Percentiles rank a stretch among this genome's conserved stretches.
Conservation (phyloP, 2,113 vertebrate genomes). For the Prionailurus bengalensis region DNA sequence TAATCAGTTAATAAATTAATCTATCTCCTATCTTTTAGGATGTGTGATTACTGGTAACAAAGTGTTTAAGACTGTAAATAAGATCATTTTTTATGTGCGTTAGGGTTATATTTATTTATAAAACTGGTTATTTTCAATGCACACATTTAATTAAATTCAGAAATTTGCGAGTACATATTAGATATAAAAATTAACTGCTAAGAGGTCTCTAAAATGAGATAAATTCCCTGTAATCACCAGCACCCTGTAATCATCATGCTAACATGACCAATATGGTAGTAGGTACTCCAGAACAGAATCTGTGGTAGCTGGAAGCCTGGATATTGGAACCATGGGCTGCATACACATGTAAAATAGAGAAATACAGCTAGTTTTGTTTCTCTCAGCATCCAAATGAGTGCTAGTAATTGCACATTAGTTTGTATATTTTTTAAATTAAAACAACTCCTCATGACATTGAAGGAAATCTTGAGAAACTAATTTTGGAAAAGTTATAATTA, state of each 20-base stretch:
- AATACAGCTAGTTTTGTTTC: background rate
- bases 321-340: background rate
- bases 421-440: background rate
- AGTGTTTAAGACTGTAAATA: background rate
- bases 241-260: too few species aligned
- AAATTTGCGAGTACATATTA: background rate
- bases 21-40: background rate
- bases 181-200: background rate
- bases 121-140: background rate
- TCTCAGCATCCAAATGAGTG: too few species aligned
- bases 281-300: background rate
- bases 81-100: background rate
- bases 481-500: background rate
- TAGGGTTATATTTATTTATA: background rate
- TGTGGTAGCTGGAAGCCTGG: background rate
- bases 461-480: background rate
- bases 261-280: background rate
- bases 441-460: background rate
- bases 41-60: background rate
- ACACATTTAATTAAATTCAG: background rate
- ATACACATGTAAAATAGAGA: background rate
- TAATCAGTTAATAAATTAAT: background rate
- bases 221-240: background rate
- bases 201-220: background rate
- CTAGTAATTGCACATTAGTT: background rate